Conservation (phyloP, 2,797 vertebrate species). For the Protonibea diacanthus region DNA sequence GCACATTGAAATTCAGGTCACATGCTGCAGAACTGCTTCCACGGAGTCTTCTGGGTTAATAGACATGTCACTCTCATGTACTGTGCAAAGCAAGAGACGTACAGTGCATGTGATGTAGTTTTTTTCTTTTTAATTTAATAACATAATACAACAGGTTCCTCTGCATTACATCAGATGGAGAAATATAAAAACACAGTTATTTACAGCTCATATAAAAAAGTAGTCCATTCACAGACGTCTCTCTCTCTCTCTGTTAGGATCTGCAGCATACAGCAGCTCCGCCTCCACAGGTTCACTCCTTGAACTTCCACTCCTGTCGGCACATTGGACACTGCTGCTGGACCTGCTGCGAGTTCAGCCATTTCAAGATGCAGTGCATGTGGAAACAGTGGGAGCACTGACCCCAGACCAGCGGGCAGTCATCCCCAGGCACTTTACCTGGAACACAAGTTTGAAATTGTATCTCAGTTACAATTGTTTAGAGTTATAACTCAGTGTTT, state of each 20-base stretch:
- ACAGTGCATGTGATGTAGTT: neutral
- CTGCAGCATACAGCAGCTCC: neutral
- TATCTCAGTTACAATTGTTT: neutral
- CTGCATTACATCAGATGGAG: neutral
- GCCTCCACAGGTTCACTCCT: slow-evolving; percentile 85
- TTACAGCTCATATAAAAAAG: slow-evolving; percentile 48
- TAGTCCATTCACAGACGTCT: neutral
- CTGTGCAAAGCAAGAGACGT: neutral
- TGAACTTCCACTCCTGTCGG: slow-evolving; percentile 98
- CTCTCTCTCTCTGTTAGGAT: slow-evolving; percentile 4
- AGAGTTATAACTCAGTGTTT: neutral
- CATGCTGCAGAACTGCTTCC: neutral
- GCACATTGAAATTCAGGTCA: slow-evolving; percentile 26
- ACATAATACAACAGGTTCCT: slow-evolving; percentile 1
- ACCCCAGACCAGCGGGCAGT: slow-evolving; percentile 99
- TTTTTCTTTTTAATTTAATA: slow-evolving; percentile 29
- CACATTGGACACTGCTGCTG: slow-evolving; percentile 99
- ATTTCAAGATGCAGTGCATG: slow-evolving; percentile 99
- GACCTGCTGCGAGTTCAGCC: slow-evolving; percentile 97
- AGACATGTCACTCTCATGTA: neutral
- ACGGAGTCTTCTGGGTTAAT: slow-evolving; percentile 4
- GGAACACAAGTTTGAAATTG: slow-evolving; percentile 36
- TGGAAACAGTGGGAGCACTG: slow-evolving; percentile 99
- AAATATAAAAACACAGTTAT: slow-evolving; percentile 53
- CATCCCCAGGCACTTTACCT: slow-evolving; percentile 98